Conservation (phyloP, 1,140 invertebrate genomes). For the Drosophila bocki region DNA sequence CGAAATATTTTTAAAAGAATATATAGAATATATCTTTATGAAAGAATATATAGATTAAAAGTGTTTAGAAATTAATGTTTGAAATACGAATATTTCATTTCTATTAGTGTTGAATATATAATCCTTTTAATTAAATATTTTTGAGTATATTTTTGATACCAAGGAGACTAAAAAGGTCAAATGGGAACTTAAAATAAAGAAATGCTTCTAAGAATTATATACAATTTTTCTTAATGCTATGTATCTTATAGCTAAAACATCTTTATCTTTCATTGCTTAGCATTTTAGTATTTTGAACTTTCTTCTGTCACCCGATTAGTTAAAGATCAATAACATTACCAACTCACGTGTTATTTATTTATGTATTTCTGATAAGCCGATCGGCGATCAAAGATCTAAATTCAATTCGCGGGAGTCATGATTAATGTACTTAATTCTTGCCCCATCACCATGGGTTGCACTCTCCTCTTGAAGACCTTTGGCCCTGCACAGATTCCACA, state of each 20-base stretch:
- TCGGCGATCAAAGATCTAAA: slow-evolving; percentile 1
- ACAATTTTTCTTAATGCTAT: neutral
- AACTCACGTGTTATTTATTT: neutral
- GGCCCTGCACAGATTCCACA: slow-evolving; percentile 16
- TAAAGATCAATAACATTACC: slow-evolving; percentile 10
- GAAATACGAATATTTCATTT: too few species aligned
- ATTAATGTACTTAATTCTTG: slow-evolving; percentile 17
- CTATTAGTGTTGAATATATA: too few species aligned
- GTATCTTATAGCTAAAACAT: neutral
- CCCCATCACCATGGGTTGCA: slow-evolving; percentile 42
- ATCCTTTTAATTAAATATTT: too few species aligned
- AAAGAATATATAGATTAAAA: neutral
- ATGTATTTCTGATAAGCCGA: slow-evolving; percentile 20
- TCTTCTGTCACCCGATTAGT: neutral
- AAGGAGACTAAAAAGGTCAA: too few species aligned
- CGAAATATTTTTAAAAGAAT: neutral
- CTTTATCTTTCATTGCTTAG: neutral
- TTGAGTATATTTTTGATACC: too few species aligned
- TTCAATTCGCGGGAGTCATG: slow-evolving; percentile 1
- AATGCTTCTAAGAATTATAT: neutral
- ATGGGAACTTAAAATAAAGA: too few species aligned
- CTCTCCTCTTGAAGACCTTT: slow-evolving; percentile 11
- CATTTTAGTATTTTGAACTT: neutral
- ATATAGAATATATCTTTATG: too few species aligned
- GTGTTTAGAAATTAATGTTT: neutral